phyloP scores from a whole-genome alignment of 2,888 invertebrate genomes.

The Pyrgus malvae region DNA sequence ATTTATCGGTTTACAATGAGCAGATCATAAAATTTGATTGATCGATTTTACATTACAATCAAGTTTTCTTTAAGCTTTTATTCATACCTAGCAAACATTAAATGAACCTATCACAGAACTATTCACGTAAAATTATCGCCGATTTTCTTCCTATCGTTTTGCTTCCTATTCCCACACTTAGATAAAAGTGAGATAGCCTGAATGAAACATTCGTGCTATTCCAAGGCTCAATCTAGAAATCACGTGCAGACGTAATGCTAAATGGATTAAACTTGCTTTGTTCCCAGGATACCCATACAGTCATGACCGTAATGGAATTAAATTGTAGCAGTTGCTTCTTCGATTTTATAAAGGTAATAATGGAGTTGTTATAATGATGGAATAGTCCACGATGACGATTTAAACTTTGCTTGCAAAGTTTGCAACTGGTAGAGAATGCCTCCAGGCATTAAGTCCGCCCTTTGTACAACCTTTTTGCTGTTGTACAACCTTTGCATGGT shows the following conservation, averaged over 20 bases:
- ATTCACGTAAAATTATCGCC: conserved; percentile 4
- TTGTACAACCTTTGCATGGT: too few relatives aligned
- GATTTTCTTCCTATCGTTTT: not conserved
- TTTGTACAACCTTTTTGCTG: too few relatives aligned
- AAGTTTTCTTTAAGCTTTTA: too few relatives aligned
- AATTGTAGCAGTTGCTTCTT: conserved; percentile 35
- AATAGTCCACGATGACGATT: not conserved
- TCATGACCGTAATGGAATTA: conserved; percentile 50
- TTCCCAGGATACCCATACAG: conserved; percentile 41
- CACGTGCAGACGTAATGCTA: conserved; percentile 24
- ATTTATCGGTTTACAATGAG: too few relatives aligned
- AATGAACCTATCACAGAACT: not conserved
- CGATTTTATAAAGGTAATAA: conserved; percentile 37
- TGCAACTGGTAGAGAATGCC: too few relatives aligned
- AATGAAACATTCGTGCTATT: conserved; percentile 37
- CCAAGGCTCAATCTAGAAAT: conserved; percentile 36
- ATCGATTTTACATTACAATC: too few relatives aligned
- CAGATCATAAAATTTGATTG: too few relatives aligned
- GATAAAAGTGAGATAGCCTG: not conserved
- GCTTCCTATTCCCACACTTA: not conserved
- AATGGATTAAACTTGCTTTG: conserved; percentile 51
- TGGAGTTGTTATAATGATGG: conserved; percentile 2
- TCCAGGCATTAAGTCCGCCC: too few relatives aligned
- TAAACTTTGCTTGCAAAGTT: too few relatives aligned
- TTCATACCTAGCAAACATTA: too few relatives aligned